Base-by-base conservation (phyloP, 35 echinoderm and acorn worm genomes). In the Chiridota heheva region DNA sequence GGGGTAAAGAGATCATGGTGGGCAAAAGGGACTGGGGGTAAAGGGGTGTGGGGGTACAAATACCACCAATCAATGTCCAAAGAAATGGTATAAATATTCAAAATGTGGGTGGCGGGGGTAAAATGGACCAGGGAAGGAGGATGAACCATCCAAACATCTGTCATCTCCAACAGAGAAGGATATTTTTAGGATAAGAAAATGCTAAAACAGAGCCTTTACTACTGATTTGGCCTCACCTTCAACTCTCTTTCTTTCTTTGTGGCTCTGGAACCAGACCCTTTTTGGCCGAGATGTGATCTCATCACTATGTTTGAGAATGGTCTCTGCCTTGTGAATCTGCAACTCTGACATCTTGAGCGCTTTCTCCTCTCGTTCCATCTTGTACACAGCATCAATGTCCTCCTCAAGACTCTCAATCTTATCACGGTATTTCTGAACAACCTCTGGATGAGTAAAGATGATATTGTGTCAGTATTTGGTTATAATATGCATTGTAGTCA, bases 351-450 rank as follows among this genome's bases (percentile, higher is more conserved):
- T 84, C 16, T 81, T 39, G 8, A 97, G 57, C 94, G 91, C 89
- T 63, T 91, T 97, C 80, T 97, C 94, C 48, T 91, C 94, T 45
- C 58, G 48, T 49, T 97, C 94, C 78, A 97, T 42, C 26, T 56
- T 62, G 36, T 84, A 38, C 30, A 97, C 75, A 26, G 86, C 77
- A 40, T 85, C 71, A 17, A 97, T 84, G 59, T 97, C 94, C 5
- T 91, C 89, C 74, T 97, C 94, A 79, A 97, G 61, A 47, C 69
- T 83, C 33, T 77, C 75, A 22, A 97, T 88, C 69, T 91, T 97
- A 69, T 97, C 88, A 34, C 89, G 49, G 56, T 97, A 97, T 51
- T 91, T 91, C 29, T 75, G 56, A 17, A 97, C 57, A 36, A 97
- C 88, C 40, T 85, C 94, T 97, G 30, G 44, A 67, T 13, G 36